Evolutionary conservation across 2,797 vertebrate genomes (phyloP).

Genomic region (Ambastaia sidthimunki): DNA sequence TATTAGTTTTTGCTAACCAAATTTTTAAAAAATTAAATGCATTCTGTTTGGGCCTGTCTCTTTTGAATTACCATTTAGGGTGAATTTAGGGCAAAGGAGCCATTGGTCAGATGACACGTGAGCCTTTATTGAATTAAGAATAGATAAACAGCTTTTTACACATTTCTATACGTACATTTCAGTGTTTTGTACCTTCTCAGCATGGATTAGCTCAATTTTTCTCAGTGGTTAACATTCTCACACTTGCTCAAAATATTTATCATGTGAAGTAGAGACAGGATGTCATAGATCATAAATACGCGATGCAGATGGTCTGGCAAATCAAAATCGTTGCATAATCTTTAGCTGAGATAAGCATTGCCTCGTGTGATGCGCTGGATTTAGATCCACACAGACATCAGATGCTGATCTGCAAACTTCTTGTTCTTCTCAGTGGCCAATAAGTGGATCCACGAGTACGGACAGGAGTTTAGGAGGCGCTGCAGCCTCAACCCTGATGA

Average conservation of each 20-base stretch:
- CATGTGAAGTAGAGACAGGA: conserved; percentile 5
- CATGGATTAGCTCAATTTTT: not conserved
- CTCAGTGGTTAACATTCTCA: not conserved
- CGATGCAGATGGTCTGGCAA: conserved; percentile 5
- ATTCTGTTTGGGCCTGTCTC: too few relatives aligned
- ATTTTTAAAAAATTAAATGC: too few relatives aligned
- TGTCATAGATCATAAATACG: conserved; percentile 3
- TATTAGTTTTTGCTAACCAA: not conserved
- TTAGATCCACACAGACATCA: not conserved
- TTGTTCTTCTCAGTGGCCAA: conserved; percentile 86
- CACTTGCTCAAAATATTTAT: not conserved
- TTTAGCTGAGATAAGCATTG: not conserved
- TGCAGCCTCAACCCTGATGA: conserved; percentile 82
- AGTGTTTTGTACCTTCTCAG: not conserved
- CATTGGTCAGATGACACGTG: not conserved
- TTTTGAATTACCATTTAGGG: too few relatives aligned
- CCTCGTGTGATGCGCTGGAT: not conserved
- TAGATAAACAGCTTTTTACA: too few relatives aligned
- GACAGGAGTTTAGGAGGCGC: conserved; percentile 89
- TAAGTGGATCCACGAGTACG: conserved; percentile 94
- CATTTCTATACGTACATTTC: not conserved
- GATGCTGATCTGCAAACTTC: not conserved
- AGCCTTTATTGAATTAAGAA: not conserved
- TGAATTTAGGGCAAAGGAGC: not conserved
- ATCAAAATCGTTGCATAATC: not conserved